Conservation (phyloP, 2,797 vertebrate species). For the Anguilla marmorata region DNA sequence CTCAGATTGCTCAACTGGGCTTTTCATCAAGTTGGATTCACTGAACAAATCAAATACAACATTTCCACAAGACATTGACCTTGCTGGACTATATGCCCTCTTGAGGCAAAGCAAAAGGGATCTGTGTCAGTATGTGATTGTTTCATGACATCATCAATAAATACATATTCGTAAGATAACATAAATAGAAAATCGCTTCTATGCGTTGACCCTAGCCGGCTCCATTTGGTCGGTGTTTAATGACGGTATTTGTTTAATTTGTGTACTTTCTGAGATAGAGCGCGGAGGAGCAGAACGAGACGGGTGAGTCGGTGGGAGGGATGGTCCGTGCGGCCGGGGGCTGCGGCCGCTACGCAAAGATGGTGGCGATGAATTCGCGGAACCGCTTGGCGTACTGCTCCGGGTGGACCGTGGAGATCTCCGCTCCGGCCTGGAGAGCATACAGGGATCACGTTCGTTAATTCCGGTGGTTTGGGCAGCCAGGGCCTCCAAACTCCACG, state of each 20-base stretch:
- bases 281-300: not conserved
- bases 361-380: conserved; percentile 90
- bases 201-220: not conserved
- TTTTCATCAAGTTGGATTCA: not conserved
- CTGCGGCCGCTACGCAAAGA: conserved; percentile 77
- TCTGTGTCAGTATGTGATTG: not conserved
- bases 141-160: conserved; percentile 6
- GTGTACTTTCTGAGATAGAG: not conserved
- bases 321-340: not conserved
- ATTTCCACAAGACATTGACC: not conserved
- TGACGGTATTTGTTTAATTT: not conserved
- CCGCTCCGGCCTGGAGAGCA: conserved; percentile 50
- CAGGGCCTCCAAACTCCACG: not conserved
- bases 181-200: conserved; percentile 4
- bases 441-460: not conserved
- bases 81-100: not conserved
- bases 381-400: conserved; percentile 95
- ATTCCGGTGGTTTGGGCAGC: not conserved
- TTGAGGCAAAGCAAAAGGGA: not conserved
- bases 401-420: conserved; percentile 92
- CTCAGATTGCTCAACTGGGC: not conserved
- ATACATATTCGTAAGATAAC: not conserved
- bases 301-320: not conserved
- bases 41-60: not conserved
- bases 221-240: not conserved